Percentiles rank a stretch among this genome's conserved stretches.
Conservation (phyloP, 2,888 invertebrate genomes). For the Diarsia brunnea region DNA sequence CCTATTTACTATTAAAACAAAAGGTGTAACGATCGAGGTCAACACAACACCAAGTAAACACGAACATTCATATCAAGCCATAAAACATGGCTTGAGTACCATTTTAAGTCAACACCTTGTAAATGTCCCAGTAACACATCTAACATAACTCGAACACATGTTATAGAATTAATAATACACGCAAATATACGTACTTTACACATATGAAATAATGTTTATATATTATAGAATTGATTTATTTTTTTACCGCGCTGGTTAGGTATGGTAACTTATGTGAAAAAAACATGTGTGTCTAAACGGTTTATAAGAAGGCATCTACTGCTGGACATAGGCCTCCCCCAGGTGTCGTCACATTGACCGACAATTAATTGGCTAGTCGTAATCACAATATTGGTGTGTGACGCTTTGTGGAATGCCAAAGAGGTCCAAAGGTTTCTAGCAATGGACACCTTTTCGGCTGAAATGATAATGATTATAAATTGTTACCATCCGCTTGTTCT, state of each 20-base stretch:
- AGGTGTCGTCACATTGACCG: too few species aligned
- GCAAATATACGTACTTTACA: slow-evolving; percentile 6
- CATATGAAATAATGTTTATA: background rate
- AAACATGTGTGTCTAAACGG: background rate
- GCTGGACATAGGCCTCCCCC: too few species aligned
- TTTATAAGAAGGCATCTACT: background rate
- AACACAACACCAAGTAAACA: slow-evolving; percentile 2
- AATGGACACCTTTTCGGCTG: too few species aligned
- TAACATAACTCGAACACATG: slow-evolving; percentile 31
- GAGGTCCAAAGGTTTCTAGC: too few species aligned
- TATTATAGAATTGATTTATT: slow-evolving; percentile 6
- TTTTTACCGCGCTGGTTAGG: background rate
- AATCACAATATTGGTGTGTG: too few species aligned
- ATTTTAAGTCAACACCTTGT: slow-evolving; percentile 34
- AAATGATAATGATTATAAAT: too few species aligned
- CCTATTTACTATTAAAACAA: slow-evolving; percentile 12
- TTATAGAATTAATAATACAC: slow-evolving; percentile 6
- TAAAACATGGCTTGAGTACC: slow-evolving; percentile 25
- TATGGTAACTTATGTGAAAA: background rate
- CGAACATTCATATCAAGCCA: slow-evolving; percentile 18
- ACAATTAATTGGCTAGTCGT: too few species aligned
- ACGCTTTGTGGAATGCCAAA: too few species aligned
- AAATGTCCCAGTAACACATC: slow-evolving; percentile 18
- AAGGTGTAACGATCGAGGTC: slow-evolving; percentile 35
- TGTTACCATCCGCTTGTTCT: too few species aligned